Conservation (phyloP, 2,797 vertebrate species). For the Girardinus metallicus region DNA sequence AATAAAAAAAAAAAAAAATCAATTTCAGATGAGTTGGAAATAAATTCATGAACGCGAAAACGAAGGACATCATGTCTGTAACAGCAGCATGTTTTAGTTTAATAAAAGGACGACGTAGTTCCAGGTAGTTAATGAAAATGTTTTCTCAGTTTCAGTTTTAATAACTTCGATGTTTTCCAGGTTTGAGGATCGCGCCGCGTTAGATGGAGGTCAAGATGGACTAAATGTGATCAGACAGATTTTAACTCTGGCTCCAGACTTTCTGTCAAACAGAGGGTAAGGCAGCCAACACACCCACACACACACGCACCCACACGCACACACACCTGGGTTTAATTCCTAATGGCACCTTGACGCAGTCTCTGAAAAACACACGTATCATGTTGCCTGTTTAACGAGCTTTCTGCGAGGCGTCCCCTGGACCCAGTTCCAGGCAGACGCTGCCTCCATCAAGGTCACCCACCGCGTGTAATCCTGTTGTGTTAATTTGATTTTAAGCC, state of each 20-base stretch:
- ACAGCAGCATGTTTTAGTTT: too few relatives aligned
- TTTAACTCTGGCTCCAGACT: constrained; percentile 82
- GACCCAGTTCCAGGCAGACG: constrained; percentile 37
- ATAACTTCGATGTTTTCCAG: constrained; percentile 65
- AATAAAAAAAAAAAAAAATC: too few relatives aligned
- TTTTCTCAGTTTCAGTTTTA: too few relatives aligned
- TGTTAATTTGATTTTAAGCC: constrained; percentile 44
- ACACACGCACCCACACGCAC: constrained; percentile 29
- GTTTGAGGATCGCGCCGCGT: constrained; percentile 89
- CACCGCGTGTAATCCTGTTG: constrained; percentile 25
- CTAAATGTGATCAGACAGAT: constrained; percentile 87
- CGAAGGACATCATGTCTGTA: too few relatives aligned
- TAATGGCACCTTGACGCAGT: constrained; percentile 49
- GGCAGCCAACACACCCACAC: constrained; percentile 5
- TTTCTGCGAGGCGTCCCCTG: constrained; percentile 50
- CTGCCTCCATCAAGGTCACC: constrained; percentile 24
- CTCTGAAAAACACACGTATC: constrained; percentile 63
- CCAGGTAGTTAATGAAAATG: too few relatives aligned
- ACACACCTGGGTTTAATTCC: constrained; percentile 68
- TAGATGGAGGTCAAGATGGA: constrained; percentile 92
- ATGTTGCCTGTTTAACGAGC: constrained; percentile 62
- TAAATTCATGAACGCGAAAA: too few relatives aligned
- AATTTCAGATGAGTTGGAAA: too few relatives aligned
- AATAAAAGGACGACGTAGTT: too few relatives aligned
- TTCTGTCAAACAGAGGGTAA: constrained; percentile 89